A percentile compares a stretch with the other conserved stretches of the same genome.
These are phyloP conservation scores for Ovis canadensis DNA, from an alignment of 2,113 vertebrate genomes.

Conservation along the genomic window DNA sequence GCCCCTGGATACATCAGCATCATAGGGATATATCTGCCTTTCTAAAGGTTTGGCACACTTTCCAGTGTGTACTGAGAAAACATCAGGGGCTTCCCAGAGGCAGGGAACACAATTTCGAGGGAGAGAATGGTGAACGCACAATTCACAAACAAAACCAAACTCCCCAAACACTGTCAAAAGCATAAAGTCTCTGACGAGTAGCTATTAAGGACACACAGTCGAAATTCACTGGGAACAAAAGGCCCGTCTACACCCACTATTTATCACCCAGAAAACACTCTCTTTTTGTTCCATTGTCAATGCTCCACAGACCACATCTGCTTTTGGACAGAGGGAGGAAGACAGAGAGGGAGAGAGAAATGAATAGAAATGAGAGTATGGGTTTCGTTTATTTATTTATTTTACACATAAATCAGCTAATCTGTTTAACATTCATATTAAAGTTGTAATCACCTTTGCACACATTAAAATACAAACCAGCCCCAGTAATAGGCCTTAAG, in stretches of 20 bases:
- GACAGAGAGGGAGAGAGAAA: constrained; percentile 16
- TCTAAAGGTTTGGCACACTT: not conserved
- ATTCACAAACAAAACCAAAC: constrained; percentile 50
- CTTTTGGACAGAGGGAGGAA: constrained; percentile 47
- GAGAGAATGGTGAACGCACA: not conserved
- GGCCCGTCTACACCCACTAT: constrained; percentile 47
- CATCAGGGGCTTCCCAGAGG: not conserved
- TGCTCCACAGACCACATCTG: constrained; percentile 54
- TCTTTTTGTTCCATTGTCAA: constrained; percentile 67
- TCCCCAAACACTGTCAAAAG: constrained; percentile 15
- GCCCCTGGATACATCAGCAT: not conserved
- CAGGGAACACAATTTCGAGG: not conserved
- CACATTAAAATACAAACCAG: constrained; percentile 79
- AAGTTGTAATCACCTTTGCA: constrained; percentile 82
- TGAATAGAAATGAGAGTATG: constrained; percentile 53
- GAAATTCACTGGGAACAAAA: constrained; percentile 74
- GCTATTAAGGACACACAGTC: constrained; percentile 54
- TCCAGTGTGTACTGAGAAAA: not conserved
- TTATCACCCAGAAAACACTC: constrained; percentile 69
- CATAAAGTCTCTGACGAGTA: constrained; percentile 69
- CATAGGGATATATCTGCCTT: not conserved
- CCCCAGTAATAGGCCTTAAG: constrained; percentile 77
- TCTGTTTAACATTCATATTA: constrained; percentile 81
- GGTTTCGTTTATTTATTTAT: constrained; percentile 76
- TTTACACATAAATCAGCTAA: constrained; percentile 74